phyloP scores from a whole-genome alignment of 1,140 invertebrate species.

The Bemisia tabaci region DNA sequence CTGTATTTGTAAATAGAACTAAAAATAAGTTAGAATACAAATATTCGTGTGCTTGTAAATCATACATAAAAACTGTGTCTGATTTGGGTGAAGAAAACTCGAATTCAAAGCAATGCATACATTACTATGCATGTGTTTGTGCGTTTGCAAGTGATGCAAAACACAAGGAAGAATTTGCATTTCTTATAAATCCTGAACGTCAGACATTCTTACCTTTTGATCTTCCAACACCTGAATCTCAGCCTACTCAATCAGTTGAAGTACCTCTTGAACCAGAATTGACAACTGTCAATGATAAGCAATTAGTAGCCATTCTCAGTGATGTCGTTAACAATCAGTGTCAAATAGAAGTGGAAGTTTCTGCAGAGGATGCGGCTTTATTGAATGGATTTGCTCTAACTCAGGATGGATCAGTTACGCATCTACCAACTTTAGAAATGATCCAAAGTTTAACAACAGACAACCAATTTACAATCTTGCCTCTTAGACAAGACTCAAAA shows the following conservation, averaged over 20 bases:
- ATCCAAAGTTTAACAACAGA: slow-evolving; percentile 9
- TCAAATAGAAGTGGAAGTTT: slow-evolving; percentile 25
- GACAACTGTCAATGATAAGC: background rate
- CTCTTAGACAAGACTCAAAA: slow-evolving; percentile 5
- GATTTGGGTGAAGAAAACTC: slow-evolving; percentile 20
- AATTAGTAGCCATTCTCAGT: slow-evolving; percentile 14
- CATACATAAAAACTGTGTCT: slow-evolving; percentile 9
- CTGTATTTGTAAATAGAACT: slow-evolving; percentile 9
- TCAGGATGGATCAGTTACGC: slow-evolving; percentile 11
- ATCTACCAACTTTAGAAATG: slow-evolving; percentile 15
- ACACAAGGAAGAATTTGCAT: slow-evolving; percentile 51
- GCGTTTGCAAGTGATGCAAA: slow-evolving; percentile 61
- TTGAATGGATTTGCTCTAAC: slow-evolving; percentile 14
- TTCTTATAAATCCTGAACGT: slow-evolving; percentile 10
- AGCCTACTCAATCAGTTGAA: slow-evolving; percentile 6
- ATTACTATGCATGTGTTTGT: slow-evolving; percentile 61
- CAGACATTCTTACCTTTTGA: slow-evolving; percentile 6
- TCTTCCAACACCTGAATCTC: slow-evolving; percentile 2
- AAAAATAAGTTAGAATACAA: slow-evolving; percentile 1
- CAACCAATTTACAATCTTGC: too few relatives aligned
- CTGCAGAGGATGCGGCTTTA: slow-evolving; percentile 18
- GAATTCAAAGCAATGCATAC: slow-evolving; percentile 35
- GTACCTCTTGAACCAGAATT: background rate
- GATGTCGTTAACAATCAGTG: slow-evolving; percentile 17
- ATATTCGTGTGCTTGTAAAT: slow-evolving; percentile 14